Evolutionary conservation across 2,113 vertebrate genomes (phyloP).

Genomic region (Penelope pileata): DNA sequence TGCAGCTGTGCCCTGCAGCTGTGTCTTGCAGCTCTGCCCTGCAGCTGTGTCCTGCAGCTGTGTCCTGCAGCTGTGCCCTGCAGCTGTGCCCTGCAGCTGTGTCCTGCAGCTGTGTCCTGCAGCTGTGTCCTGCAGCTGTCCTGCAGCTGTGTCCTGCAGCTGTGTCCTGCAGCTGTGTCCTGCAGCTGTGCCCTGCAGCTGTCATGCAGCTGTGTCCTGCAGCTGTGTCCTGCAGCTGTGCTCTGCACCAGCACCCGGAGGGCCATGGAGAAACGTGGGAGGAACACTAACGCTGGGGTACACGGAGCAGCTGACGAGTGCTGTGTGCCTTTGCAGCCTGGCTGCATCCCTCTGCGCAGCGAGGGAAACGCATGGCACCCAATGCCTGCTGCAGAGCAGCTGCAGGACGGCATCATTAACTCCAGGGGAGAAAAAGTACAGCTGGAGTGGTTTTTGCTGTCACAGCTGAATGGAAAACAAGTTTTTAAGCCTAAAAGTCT

Average conservation of each 20-base stretch:
- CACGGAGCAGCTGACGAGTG: accelerated
- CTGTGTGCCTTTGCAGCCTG: accelerated
- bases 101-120: not conserved
- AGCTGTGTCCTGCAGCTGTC: too few relatives aligned
- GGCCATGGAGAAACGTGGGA: not conserved
- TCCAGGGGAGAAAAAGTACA: too few relatives aligned
- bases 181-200: not conserved
- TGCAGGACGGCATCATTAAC: not conserved
- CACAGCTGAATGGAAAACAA: not conserved
- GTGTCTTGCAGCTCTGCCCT: not conserved
- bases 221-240: not conserved
- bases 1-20: not conserved
- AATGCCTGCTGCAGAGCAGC: not conserved
- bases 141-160: too few relatives aligned
- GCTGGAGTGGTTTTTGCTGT: not conserved
- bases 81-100: not conserved
- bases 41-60: not conserved
- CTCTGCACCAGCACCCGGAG: not conserved
- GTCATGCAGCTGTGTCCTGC: too few relatives aligned
- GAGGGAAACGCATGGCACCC: accelerated
- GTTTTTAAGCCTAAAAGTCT: not conserved
- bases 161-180: too few relatives aligned
- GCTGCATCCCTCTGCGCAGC: accelerated
- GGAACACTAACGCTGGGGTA: not conserved
- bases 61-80: not conserved